Conservation (phyloP, 2,888 invertebrate genomes). For the Agonum fuliginosum region DNA sequence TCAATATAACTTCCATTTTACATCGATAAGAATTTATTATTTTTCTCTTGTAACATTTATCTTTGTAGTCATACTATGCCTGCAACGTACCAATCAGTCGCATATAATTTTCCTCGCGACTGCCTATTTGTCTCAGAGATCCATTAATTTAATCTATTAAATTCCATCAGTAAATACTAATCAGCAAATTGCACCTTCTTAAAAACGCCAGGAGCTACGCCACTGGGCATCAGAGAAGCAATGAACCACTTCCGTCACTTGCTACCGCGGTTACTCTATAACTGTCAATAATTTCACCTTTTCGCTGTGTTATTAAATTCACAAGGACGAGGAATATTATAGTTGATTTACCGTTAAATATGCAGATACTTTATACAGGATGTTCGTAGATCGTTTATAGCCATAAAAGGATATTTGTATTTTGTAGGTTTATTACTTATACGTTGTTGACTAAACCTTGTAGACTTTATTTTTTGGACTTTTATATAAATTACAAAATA, state of each 20-base stretch:
- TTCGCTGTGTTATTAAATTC: slow-evolving; percentile 46
- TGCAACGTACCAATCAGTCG: background rate
- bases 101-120: background rate
- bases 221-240: slow-evolving; percentile 14
- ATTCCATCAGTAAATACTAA: background rate
- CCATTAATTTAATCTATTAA: background rate
- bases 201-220: background rate
- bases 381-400: too few species aligned
- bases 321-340: slow-evolving; percentile 47
- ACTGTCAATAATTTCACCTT: slow-evolving; percentile 57
- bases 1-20: background rate
- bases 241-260: slow-evolving; percentile 41
- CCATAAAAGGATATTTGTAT: too few species aligned
- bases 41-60: background rate
- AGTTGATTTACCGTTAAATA: slow-evolving; percentile 50
- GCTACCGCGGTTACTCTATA: slow-evolving; percentile 38
- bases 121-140: background rate
- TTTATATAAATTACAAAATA: too few species aligned
- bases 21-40: background rate
- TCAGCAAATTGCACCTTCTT: slow-evolving; percentile 3
- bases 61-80: background rate
- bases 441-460: too few species aligned
- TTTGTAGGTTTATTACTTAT: too few species aligned
- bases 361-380: background rate
- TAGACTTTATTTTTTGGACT: too few species aligned